A percentile compares a stretch with the other conserved stretches of the same genome.
Conservation (phyloP, 2,113 vertebrate species). For the Prietella phreatophila region DNA sequence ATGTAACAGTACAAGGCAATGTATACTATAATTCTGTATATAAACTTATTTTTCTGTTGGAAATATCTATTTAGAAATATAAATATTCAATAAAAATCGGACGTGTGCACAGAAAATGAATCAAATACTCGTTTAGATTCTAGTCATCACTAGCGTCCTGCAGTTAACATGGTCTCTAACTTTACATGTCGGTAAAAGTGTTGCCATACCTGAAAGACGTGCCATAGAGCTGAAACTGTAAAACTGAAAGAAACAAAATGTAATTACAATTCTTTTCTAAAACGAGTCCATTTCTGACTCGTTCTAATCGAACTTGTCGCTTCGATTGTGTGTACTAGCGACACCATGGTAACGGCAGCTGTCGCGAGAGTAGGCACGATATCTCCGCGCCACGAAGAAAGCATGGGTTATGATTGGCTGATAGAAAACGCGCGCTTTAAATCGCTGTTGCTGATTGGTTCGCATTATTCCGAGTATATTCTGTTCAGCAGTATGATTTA, state of each 20-base stretch:
- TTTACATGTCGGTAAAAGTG: no score
- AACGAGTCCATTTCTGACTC: not conserved
- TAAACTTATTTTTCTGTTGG: not conserved
- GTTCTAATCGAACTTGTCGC: not conserved
- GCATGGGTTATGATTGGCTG: not conserved
- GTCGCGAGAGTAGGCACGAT: not conserved
- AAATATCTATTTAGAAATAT: not conserved
- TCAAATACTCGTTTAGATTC: not conserved
- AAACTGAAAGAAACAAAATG: not conserved
- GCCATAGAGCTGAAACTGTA: not conserved
- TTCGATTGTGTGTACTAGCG: constrained; percentile 9
- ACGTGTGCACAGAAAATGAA: not conserved
- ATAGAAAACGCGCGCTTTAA: not conserved
- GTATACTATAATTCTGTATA: not conserved
- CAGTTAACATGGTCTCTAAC: not conserved
- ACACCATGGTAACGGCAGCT: constrained; percentile 42
- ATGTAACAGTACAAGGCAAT: not conserved
- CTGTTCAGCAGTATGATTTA: not conserved
- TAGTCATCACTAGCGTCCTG: not conserved
- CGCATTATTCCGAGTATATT: not conserved
- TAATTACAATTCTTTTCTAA: not conserved
- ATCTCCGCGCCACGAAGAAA: not conserved
- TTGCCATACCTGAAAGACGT: not conserved
- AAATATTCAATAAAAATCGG: not conserved
- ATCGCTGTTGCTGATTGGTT: not conserved